phyloP scores from a whole-genome alignment of 2,888 invertebrate species.

The Lamproptera curius region DNA sequence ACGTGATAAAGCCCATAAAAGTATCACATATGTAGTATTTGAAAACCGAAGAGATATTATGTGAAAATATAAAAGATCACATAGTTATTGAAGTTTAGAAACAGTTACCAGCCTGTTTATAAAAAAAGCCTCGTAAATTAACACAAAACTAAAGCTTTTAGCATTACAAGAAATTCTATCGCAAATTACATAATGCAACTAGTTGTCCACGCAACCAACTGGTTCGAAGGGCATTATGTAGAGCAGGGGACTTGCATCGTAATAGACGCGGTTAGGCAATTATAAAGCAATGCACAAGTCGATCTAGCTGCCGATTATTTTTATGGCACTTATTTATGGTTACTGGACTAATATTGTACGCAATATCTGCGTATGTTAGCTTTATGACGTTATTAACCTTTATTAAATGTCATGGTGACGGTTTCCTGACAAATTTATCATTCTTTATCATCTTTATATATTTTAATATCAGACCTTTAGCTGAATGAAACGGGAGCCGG shows the following conservation, averaged over 20 bases:
- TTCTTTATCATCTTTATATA: too few relatives aligned
- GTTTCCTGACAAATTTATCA: too few relatives aligned
- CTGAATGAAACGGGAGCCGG: too few relatives aligned
- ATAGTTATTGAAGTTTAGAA: neutral
- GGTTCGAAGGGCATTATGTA: constrained; percentile 43
- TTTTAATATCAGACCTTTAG: too few relatives aligned
- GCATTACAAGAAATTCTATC: neutral
- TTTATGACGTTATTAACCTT: too few relatives aligned
- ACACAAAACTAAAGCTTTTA: neutral
- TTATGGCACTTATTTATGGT: neutral
- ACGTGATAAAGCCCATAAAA: too few relatives aligned
- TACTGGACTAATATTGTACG: too few relatives aligned
- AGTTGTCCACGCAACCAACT: constrained; percentile 27
- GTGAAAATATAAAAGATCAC: neutral
- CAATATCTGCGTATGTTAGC: too few relatives aligned
- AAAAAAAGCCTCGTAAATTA: neutral
- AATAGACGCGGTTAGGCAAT: constrained; percentile 7
- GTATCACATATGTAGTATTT: neutral
- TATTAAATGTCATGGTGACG: too few relatives aligned
- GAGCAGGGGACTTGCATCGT: constrained; percentile 28
- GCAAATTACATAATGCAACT: constrained; percentile 20
- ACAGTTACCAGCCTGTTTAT: too few relatives aligned
- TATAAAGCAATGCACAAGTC: constrained; percentile 2
- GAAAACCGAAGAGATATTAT: neutral
- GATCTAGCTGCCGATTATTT: neutral